Base-by-base conservation (phyloP, 2,797 vertebrate species). In the Synaphobranchus kaupii region DNA sequence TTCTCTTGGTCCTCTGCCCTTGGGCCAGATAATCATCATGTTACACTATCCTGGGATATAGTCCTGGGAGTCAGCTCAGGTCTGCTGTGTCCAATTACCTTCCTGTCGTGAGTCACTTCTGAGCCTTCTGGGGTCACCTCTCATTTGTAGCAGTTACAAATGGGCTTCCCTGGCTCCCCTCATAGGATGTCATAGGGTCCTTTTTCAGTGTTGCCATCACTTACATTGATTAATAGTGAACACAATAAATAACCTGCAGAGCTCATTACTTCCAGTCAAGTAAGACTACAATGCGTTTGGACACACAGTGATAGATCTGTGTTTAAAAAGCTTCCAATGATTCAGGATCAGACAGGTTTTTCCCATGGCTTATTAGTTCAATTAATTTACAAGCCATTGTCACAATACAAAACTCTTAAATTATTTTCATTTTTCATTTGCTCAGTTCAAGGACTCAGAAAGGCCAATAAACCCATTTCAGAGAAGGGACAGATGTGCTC, bases 371-470 rank as follows among this genome's bases (percentile, higher is more conserved):
- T 83, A 66, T 58, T 76, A 47, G 50, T 63, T 82, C 63, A 48
- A 34, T 88, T 85, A 83, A 87, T 83, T 71, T 56, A 82, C 52
- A 50, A 56, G 54, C 89, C 76, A 83, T 83, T 52, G 60, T 87
- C 89, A 84, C 84, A 85, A 52, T 89, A 89, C 28, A 89, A 85
- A 87, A 86, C 78, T 66, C n/a, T 48, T 84, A 2, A 44, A 28
- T 56, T 39, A n/a, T 8, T 34, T 34, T 50, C 39, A 52, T 28
- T n/a, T 52, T 85, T 48, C 22, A 83, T 89, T 17, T 81, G 68
- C 28, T 50, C 48, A 34, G 15, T 76, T 76, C 4, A 76, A 76
- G 56, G 54, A 50, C 15, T 34, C 31, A 54, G 56, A 73, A 10
- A 84, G 50, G 22, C 17, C 63, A 78, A 28, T 17, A 15, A 66